phyloP scores from a whole-genome alignment of 2,113 vertebrate genomes.

The Pseudorhombus dupliciocellatus region DNA sequence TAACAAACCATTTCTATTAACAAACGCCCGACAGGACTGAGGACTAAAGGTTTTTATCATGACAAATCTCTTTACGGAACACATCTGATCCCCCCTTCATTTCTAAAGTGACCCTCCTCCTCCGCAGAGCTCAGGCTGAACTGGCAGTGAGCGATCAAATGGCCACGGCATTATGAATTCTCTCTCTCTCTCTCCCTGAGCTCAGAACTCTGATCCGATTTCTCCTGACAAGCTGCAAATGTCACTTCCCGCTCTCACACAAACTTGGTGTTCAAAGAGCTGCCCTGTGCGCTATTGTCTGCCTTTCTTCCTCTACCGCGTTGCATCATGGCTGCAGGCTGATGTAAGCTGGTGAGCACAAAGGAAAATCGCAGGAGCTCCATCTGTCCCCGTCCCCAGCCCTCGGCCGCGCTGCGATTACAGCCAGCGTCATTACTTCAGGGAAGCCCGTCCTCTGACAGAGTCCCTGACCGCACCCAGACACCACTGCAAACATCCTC shows the following conservation, averaged over 20 bases:
- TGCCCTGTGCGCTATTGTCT: slow-evolving; percentile 29
- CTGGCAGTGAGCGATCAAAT: neutral
- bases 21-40: neutral
- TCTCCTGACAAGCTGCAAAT: slow-evolving; percentile 47
- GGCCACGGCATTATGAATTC: slow-evolving; percentile 4
- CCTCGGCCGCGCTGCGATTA: slow-evolving; percentile 1
- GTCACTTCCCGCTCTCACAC: slow-evolving; percentile 35
- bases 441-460: slow-evolving; percentile 40
- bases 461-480: slow-evolving; percentile 23
- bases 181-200: neutral
- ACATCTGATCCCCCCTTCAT: slow-evolving; percentile 12
- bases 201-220: slow-evolving; percentile 13
- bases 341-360: slow-evolving; percentile 64
- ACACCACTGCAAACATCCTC: neutral
- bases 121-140: slow-evolving; percentile 4
- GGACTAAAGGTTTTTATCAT: neutral
- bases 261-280: slow-evolving; percentile 49
- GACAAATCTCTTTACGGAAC: neutral
- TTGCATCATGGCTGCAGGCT: slow-evolving; percentile 67
- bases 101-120: neutral
- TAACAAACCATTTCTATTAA: neutral
- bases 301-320: slow-evolving; percentile 22
- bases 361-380: slow-evolving; percentile 26
- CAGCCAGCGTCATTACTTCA: slow-evolving; percentile 26
- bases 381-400: slow-evolving; percentile 12